Evolutionary conservation across 2,888 invertebrate genomes (phyloP).

Genomic region (Nymphalis polychloros): DNA sequence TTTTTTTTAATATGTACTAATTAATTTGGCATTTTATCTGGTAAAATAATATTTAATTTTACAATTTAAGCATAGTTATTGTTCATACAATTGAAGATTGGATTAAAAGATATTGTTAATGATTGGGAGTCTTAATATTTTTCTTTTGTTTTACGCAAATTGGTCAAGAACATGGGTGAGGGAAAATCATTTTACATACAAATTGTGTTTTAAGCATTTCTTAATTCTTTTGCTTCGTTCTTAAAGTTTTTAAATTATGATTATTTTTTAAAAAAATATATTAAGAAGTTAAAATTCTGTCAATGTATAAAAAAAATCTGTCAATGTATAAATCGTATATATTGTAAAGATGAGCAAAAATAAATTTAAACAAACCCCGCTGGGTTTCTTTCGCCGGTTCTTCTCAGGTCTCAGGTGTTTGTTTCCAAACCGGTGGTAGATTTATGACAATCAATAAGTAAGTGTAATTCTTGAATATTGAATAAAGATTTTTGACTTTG

Average conservation of each 20-base stretch:
- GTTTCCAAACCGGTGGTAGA: too few relatives aligned
- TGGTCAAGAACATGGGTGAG: slow-evolving; percentile 26
- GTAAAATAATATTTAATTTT: slow-evolving; percentile 3
- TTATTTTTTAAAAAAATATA: not conserved
- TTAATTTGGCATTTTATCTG: not conserved
- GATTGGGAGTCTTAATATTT: slow-evolving; percentile 25
- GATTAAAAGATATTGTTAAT: slow-evolving; percentile 27
- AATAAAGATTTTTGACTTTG: too few relatives aligned
- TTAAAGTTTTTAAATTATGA: not conserved
- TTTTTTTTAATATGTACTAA: too few relatives aligned
- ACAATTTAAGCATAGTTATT: slow-evolving; percentile 31
- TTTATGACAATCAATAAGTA: too few relatives aligned
- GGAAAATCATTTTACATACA: slow-evolving; percentile 12
- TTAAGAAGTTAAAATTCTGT: too few relatives aligned
- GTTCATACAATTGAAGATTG: slow-evolving; percentile 18
- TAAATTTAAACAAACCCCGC: too few relatives aligned
- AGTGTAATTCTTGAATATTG: too few relatives aligned
- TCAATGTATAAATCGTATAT: too few relatives aligned
- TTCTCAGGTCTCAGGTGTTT: too few relatives aligned
- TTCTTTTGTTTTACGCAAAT: slow-evolving; percentile 23
- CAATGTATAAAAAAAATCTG: too few relatives aligned
- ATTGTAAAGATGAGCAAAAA: too few relatives aligned
- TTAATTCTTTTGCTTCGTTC: not conserved
- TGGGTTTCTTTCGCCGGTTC: too few relatives aligned
- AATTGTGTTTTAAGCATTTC: not conserved